Evolutionary conservation across 2,797 vertebrate genomes (phyloP).

Genomic region (Antennarius maculatus): DNA sequence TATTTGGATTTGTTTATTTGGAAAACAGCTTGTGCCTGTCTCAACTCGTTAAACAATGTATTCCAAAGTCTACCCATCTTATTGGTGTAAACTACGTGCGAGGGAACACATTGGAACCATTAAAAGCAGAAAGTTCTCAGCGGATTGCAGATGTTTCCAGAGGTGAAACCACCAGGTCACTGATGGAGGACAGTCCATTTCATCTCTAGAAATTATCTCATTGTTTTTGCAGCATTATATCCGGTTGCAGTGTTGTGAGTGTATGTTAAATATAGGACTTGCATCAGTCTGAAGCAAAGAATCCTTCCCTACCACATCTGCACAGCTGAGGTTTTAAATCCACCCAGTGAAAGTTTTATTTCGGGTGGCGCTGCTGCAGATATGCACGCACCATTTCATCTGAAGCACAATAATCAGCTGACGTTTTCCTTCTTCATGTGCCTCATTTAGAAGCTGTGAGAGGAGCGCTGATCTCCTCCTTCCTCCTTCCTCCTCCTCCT

Average conservation of each 20-base stretch:
- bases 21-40: too few relatives aligned
- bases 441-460: too few relatives aligned
- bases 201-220: background rate
- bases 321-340: background rate
- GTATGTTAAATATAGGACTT: too few relatives aligned
- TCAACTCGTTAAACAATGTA: too few relatives aligned
- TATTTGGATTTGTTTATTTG: background rate
- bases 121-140: slow-evolving; percentile 14
- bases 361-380: background rate
- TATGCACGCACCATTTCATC: background rate
- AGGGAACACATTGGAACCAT: slow-evolving; percentile 38
- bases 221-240: background rate
- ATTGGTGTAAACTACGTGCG: too few relatives aligned
- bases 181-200: background rate
- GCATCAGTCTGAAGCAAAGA: too few relatives aligned
- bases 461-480: background rate
- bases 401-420: too few relatives aligned
- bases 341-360: background rate
- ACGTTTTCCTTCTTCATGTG: background rate
- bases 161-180: slow-evolving; percentile 38
- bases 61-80: too few relatives aligned
- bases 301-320: background rate
- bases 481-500: background rate
- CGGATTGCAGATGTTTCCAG: slow-evolving; percentile 54
- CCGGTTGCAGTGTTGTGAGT: background rate